Evolutionary conservation across 2,888 invertebrate species (phyloP).

Genomic region (Sesia bembeciformis): DNA sequence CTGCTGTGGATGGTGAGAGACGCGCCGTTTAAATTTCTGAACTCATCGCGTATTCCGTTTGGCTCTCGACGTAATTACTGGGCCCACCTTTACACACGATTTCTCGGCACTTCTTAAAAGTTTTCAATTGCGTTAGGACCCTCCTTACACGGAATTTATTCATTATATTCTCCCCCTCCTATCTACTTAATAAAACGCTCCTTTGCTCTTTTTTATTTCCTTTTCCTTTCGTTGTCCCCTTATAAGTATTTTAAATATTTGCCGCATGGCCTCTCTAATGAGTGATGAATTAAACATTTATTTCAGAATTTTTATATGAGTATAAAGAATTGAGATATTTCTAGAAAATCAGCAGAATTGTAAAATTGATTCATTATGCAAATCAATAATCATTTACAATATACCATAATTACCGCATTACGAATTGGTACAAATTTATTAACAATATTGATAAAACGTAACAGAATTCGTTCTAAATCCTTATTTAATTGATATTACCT

Average conservation of each 20-base stretch:
- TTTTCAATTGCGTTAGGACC: constrained; percentile 72
- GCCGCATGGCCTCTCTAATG: constrained; percentile 59
- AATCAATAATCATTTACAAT: too few relatives aligned
- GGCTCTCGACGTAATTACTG: constrained; percentile 55
- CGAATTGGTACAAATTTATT: too few relatives aligned
- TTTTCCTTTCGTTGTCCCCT: constrained; percentile 33
- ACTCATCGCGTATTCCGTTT: constrained; percentile 63
- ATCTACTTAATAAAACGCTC: constrained; percentile 63
- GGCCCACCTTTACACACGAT: constrained; percentile 71
- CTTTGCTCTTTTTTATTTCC: constrained; percentile 57
- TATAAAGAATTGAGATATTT: constrained; percentile 26
- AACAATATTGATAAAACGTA: too few relatives aligned
- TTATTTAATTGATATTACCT: too few relatives aligned
- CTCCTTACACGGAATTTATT: constrained; percentile 69
- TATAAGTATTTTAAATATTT: constrained; percentile 67
- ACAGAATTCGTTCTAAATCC: too few relatives aligned
- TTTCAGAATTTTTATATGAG: constrained; percentile 45
- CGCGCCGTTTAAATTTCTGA: constrained; percentile 51
- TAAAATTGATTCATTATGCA: too few relatives aligned
- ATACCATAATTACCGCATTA: too few relatives aligned
- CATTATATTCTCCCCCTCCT: constrained; percentile 59
- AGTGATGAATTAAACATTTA: constrained; percentile 63
- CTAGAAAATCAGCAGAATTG: too few relatives aligned
- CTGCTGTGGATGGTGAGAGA: constrained; percentile 8
- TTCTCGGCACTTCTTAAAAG: constrained; percentile 73